A percentile compares a stretch with the other conserved stretches of the same genome.
Conservation (phyloP, 2,113 vertebrate species). For the Trogon melanurus region DNA sequence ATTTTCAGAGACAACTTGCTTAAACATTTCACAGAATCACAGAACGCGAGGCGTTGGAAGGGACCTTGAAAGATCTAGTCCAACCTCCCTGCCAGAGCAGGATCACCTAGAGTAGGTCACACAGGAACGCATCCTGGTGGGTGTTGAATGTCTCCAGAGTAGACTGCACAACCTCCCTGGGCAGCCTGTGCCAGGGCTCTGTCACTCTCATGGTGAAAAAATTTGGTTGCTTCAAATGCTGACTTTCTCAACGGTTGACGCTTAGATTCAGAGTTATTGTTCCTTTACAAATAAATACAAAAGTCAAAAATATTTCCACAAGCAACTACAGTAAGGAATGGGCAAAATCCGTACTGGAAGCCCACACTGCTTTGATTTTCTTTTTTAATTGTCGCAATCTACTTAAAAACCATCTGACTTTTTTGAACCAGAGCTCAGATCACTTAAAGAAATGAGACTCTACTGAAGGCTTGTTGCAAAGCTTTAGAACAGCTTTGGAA, state of each 20-base stretch:
- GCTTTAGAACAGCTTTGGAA: not conserved
- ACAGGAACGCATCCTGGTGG: too few relatives aligned
- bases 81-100: too few relatives aligned
- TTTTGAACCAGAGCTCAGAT: not conserved
- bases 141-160: too few relatives aligned
- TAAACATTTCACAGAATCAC: not conserved
- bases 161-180: too few relatives aligned
- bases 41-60: too few relatives aligned
- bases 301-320: constrained; percentile 10
- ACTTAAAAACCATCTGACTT: not conserved
- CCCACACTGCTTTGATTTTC: not conserved
- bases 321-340: not conserved
- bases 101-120: too few relatives aligned
- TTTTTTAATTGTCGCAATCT: not conserved
- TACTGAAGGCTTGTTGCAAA: not conserved
- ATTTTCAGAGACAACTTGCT: not conserved
- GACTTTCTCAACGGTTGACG: not conserved
- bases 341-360: not conserved
- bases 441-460: not conserved
- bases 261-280: not conserved
- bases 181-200: too few relatives aligned
- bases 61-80: too few relatives aligned
- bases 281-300: not conserved
- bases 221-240: not conserved
- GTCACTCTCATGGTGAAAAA: not conserved